Conservation (phyloP, 2,888 invertebrate species). For the Epinotia demarniana region DNA sequence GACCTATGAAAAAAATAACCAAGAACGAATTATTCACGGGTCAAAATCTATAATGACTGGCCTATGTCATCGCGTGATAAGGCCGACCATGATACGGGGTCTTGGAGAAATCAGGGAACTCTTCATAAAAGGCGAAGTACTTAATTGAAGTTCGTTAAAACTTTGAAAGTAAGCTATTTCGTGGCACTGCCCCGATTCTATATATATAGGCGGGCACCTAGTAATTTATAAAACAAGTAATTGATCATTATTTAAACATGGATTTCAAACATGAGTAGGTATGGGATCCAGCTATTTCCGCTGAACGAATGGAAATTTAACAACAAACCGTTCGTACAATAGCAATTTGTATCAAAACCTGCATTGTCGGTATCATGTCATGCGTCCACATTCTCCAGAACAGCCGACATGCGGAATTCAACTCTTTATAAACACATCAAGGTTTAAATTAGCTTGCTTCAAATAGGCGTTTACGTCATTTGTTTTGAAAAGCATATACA, state of each 20-base stretch:
- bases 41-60: too few relatives aligned
- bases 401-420: not conserved
- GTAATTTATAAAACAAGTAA: conserved; percentile 8
- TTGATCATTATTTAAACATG: conserved; percentile 14
- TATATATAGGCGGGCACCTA: too few relatives aligned
- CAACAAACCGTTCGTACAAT: conserved; percentile 46
- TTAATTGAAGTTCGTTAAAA: too few relatives aligned
- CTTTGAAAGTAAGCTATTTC: too few relatives aligned
- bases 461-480: conserved; percentile 9
- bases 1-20: too few relatives aligned
- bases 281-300: conserved; percentile 36
- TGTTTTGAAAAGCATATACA: conserved; percentile 47
- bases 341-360: conserved; percentile 46
- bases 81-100: too few relatives aligned
- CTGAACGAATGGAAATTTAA: conserved; percentile 25
- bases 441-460: conserved; percentile 2
- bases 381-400: conserved; percentile 4
- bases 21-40: too few relatives aligned
- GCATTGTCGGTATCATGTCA: conserved; percentile 36
- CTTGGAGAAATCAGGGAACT: too few relatives aligned
- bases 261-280: not conserved
- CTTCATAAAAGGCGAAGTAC: too few relatives aligned
- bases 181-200: too few relatives aligned
- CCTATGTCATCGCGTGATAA: too few relatives aligned
- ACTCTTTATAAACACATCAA: not conserved